Evolutionary conservation across 2,888 invertebrate genomes (phyloP).

Genomic region (Amphipyra tragopoginis): DNA sequence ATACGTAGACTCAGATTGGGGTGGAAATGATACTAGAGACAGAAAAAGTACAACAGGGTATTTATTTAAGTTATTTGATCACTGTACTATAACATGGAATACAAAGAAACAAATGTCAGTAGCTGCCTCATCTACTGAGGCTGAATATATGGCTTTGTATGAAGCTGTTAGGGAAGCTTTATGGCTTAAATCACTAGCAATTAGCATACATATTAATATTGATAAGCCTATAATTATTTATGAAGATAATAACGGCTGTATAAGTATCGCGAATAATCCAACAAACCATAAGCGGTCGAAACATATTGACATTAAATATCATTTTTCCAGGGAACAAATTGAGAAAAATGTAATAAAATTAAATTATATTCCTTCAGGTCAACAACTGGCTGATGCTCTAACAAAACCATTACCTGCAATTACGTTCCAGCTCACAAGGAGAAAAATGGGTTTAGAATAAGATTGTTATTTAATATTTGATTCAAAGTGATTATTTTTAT

Average conservation of each 20-base stretch:
- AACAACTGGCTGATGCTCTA: neutral
- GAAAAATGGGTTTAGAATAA: too few relatives aligned
- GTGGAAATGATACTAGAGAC: conserved; percentile 12
- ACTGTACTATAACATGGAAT: too few relatives aligned
- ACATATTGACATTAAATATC: conserved; percentile 63
- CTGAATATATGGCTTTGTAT: conserved; percentile 1
- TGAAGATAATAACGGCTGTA: too few relatives aligned
- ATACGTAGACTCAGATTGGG: conserved; percentile 24
- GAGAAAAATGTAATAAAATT: conserved; percentile 1
- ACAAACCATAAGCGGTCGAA: conserved; percentile 59
- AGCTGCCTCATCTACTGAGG: too few relatives aligned
- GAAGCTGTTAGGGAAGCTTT: neutral
- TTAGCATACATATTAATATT: too few relatives aligned
- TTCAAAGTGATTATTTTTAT: too few relatives aligned
- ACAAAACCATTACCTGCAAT: neutral
- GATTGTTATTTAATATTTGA: too few relatives aligned
- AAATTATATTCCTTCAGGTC: neutral
- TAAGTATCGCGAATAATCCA: conserved; percentile 62
- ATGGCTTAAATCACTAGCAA: too few relatives aligned
- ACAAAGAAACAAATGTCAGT: too few relatives aligned
- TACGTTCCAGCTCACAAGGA: too few relatives aligned
- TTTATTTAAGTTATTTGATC: conserved; percentile 24
- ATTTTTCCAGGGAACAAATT: neutral
- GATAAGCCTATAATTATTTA: conserved; percentile 25
- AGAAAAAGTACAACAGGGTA: conserved; percentile 27